Evolutionary conservation across 2,797 vertebrate genomes (phyloP).

Genomic region (Chaunax sp.): DNA sequence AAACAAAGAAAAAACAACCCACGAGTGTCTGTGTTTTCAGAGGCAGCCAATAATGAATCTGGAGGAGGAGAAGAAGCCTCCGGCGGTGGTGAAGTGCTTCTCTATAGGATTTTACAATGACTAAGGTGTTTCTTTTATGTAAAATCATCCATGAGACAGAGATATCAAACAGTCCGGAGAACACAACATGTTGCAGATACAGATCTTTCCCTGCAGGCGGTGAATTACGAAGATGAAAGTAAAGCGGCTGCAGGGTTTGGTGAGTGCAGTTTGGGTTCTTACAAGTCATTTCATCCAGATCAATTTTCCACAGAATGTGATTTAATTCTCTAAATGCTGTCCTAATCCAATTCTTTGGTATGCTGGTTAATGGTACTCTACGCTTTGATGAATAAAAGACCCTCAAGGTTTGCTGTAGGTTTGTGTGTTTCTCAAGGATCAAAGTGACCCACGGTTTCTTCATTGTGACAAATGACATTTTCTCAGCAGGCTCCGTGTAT

Average conservation of each 20-base stretch:
- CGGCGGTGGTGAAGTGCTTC: not conserved
- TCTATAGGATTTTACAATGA: constrained; percentile 21
- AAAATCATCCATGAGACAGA: constrained; percentile 18
- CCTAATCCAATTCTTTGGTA: constrained; percentile 69
- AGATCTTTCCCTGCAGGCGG: constrained; percentile 37
- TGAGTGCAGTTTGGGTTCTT: constrained; percentile 15
- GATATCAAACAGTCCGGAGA: constrained; percentile 1
- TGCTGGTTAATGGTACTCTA: constrained; percentile 28
- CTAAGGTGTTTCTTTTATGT: constrained; percentile 34
- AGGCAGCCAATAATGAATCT: constrained; percentile 48
- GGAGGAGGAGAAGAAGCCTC: constrained; percentile 1
- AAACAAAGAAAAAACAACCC: not conserved
- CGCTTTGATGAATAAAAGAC: constrained; percentile 49
- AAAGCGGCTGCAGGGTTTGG: not conserved
- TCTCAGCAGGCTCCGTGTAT: constrained; percentile 17
- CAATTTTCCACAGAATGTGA: constrained; percentile 55
- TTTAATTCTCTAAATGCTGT: constrained; percentile 62
- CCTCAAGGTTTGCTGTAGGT: constrained; percentile 26
- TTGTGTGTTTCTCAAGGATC: constrained; percentile 33
- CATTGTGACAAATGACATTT: constrained; percentile 37
- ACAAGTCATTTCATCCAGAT: constrained; percentile 50
- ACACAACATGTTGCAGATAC: constrained; percentile 35
- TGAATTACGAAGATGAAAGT: constrained; percentile 44
- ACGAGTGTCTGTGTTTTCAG: constrained; percentile 28
- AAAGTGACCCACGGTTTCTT: constrained; percentile 35